Evolutionary conservation across 2,113 vertebrate species (phyloP).

Genomic region (Python bivittatus): DNA sequence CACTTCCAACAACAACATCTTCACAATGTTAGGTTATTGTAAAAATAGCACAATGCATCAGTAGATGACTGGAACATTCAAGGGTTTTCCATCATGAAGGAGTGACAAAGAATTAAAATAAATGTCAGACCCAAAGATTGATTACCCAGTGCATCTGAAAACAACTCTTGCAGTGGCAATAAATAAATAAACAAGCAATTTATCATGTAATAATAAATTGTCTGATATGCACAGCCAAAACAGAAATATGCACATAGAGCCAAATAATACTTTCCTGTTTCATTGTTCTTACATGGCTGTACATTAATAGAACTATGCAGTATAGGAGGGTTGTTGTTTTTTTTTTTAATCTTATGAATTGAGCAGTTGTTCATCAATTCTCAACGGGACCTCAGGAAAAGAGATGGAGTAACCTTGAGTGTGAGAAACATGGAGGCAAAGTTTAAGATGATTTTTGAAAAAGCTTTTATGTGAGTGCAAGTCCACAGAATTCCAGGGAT

Average conservation of each 20-base stretch:
- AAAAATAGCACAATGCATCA: not conserved
- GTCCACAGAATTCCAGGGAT: constrained; percentile 37
- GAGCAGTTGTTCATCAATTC: not conserved
- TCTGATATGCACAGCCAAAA: constrained; percentile 8
- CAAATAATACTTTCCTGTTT: constrained; percentile 14
- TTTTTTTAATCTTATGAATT: not conserved
- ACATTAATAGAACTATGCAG: constrained; percentile 23
- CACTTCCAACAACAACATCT: not conserved
- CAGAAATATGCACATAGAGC: constrained; percentile 35
- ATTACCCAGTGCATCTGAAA: not conserved
- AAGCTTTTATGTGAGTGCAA: constrained; percentile 41
- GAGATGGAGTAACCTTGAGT: constrained; percentile 13
- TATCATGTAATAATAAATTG: constrained; percentile 14
- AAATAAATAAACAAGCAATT: not conserved
- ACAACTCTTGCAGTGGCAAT: constrained; percentile 24
- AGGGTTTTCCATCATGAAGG: constrained; percentile 24
- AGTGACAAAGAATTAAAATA: not conserved
- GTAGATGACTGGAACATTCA: constrained; percentile 11
- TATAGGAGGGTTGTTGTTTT: not conserved
- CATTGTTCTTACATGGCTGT: constrained; percentile 20
- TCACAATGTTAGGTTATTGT: accelerated
- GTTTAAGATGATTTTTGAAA: constrained; percentile 7
- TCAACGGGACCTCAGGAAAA: constrained; percentile 31
- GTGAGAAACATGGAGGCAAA: not conserved
- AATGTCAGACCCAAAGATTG: not conserved